Evolutionary conservation across 2,888 invertebrate genomes (phyloP).

Genomic region (Hermaeophaga mercurialis): DNA sequence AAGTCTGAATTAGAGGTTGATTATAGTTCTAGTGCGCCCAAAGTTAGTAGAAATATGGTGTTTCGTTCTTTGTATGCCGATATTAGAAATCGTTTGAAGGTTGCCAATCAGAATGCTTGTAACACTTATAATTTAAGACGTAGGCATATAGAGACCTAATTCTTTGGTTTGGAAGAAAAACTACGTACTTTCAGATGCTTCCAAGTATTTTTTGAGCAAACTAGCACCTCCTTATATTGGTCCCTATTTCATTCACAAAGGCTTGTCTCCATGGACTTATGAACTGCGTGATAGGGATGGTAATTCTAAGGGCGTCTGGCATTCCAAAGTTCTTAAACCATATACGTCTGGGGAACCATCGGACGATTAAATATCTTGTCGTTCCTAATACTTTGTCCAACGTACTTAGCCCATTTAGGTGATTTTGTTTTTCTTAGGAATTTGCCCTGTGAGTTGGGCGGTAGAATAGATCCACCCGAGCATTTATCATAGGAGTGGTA

Average conservation of each 20-base stretch:
- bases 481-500: too few species aligned
- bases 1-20: constrained; percentile 3
- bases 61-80: background rate
- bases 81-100: background rate
- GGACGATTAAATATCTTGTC: too few species aligned
- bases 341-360: too few species aligned
- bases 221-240: constrained; percentile 28
- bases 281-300: background rate
- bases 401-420: too few species aligned
- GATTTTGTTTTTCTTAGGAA: too few species aligned
- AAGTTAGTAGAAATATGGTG: background rate
- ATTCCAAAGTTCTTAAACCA: too few species aligned
- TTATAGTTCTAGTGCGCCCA: too few species aligned
- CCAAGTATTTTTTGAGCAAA: constrained; percentile 34
- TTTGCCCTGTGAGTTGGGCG: too few species aligned
- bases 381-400: too few species aligned
- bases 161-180: constrained; percentile 30
- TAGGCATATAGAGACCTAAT: constrained; percentile 15
- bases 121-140: background rate
- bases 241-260: constrained; percentile 6
- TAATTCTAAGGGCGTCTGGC: too few species aligned
- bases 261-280: constrained; percentile 21
- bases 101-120: background rate
- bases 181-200: constrained; percentile 34
- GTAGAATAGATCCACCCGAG: too few species aligned